Evolutionary conservation across 2,888 invertebrate species (phyloP), one percentile per base, ranked within the genome.

Genomic region (Agrochola litura): DNA sequence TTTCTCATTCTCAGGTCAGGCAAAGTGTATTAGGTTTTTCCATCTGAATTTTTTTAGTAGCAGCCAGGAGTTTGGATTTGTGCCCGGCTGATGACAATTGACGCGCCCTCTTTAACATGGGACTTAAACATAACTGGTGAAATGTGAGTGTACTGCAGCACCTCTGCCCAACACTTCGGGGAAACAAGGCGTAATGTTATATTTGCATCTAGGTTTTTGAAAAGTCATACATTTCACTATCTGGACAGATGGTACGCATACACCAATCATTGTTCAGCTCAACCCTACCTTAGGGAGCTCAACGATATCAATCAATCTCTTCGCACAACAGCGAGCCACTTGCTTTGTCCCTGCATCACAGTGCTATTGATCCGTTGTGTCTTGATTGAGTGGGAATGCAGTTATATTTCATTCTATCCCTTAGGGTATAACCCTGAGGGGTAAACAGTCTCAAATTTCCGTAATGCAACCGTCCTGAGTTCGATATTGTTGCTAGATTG

Each of bases 371-470:
- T 69, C 67, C 68, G 30, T 46, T 64, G n/a, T 46, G 19, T 30
- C 43, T 46, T 69, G 63, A 67, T 72, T 64, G 54, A 67, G 63
- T 60, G 72, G 54, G 60, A 72, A 46, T 68, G 64, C 72, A 76
- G 72, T 76, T 73, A 77, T 77, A 84, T 82, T 82, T 79, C 86
- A 73, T 71, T 79, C n/a, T 43, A 43, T 25, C 43, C 79, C 71
- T 49, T 12, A 46, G 80, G 75, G 63, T n/a, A 79, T 37, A 58
- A 58, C 16, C 46, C 30, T 61, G 12, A 10, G 22, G 37, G n/a
- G 52, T 56, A 60, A 68, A 73, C 37, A 61, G 37, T 64, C 52
- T 69, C 43, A 30, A 43, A 30, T 67, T 68, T 60, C 77, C 77
- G 43, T 46, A 67, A 56, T 54, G n/a, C 58, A 63, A 73, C 60